A percentile compares a stretch with the other conserved stretches of the same genome.
Evolutionary conservation across 2,113 vertebrate genomes (phyloP).

Genomic region (Peucedramus taeniatus): DNA sequence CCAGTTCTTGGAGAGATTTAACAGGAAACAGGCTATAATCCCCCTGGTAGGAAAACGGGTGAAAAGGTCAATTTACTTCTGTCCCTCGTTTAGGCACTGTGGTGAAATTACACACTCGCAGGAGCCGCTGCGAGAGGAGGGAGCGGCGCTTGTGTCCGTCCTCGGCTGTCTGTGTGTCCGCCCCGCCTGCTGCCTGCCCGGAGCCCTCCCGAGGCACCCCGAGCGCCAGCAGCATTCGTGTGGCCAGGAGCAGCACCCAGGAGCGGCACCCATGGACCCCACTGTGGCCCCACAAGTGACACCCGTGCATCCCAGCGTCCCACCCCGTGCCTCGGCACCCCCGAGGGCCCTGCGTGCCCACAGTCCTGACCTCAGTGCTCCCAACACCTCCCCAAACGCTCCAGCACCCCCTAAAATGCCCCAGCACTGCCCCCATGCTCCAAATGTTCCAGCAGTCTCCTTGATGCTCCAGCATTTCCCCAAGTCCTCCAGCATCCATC

Average conservation of each 20-base stretch:
- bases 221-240: accelerated
- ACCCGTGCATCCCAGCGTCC: accelerated
- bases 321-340: accelerated
- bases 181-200: neutral
- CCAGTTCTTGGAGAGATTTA: constrained; percentile 73
- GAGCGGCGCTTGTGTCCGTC: accelerated
- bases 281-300: neutral
- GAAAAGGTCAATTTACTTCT: constrained; percentile 80
- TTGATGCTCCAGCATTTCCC: neutral
- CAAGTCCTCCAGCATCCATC: neutral
- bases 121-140: neutral
- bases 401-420: neutral
- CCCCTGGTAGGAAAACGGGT: constrained; percentile 75
- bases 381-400: neutral
- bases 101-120: constrained; percentile 70
- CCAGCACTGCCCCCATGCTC: neutral
- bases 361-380: accelerated
- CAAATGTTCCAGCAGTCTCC: neutral
- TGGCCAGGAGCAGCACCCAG: neutral
- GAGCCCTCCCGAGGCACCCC: neutral
- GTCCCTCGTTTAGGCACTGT: constrained; percentile 74
- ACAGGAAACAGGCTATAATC: constrained; percentile 80
- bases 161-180: neutral
- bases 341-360: accelerated
- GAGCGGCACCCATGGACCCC: neutral